Percentiles rank a stretch among this genome's conserved stretches.
Evolutionary conservation across 2,113 vertebrate species (phyloP).

Genomic region (Amphiprion ocellaris): DNA sequence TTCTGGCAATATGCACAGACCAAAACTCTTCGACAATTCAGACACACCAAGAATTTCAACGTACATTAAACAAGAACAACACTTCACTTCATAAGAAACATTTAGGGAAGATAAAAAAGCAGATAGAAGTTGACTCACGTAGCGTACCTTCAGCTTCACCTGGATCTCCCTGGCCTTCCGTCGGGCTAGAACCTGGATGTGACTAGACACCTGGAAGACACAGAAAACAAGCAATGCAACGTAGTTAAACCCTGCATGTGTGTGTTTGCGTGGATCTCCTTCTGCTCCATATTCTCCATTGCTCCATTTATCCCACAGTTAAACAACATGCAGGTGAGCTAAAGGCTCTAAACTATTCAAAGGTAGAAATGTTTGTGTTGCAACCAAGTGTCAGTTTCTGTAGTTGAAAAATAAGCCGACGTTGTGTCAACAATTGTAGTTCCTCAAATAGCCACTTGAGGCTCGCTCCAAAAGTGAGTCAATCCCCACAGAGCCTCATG

Average conservation of each 20-base stretch:
- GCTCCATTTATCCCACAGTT: background rate
- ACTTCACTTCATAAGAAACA: background rate
- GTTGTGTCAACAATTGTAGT: too few species aligned
- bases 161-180: constrained; percentile 98
- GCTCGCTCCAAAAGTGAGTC: too few species aligned
- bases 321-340: background rate
- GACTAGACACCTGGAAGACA: constrained; percentile 92
- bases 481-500: too few species aligned
- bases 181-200: constrained; percentile 97
- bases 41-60: background rate
- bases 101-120: constrained; percentile 21
- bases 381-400: too few species aligned
- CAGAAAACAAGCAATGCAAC: constrained; percentile 17
- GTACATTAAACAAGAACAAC: background rate
- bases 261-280: background rate
- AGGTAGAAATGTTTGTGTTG: too few species aligned
- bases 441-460: too few species aligned
- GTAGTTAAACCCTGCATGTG: background rate
- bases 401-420: too few species aligned
- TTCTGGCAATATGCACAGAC: background rate
- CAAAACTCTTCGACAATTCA: background rate
- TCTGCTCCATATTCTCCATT: background rate
- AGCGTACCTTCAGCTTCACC: constrained; percentile 97
- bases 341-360: too few species aligned
- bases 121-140: constrained; percentile 77